These are phyloP conservation scores for Orthosia cruda DNA, from an alignment of 2,888 invertebrate genomes.

Conservation along the genomic window DNA sequence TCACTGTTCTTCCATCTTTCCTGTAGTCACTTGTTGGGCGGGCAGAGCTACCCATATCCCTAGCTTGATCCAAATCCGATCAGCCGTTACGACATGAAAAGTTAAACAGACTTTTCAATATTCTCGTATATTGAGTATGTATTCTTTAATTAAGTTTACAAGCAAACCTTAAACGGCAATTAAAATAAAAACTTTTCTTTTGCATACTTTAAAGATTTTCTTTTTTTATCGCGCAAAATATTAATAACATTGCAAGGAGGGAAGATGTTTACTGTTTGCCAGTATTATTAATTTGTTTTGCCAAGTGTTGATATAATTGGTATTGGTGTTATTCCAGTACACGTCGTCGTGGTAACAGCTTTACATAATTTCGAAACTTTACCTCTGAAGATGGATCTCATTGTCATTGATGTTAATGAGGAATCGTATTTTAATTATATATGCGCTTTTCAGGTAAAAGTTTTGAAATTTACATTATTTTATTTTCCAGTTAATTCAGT, in stretches of 20 bases:
- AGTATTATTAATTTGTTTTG: not conserved
- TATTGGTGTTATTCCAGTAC: too few relatives aligned
- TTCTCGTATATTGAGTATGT: not conserved
- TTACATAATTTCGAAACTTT: too few relatives aligned
- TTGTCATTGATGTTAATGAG: slow-evolving; percentile 73
- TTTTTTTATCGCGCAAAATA: not conserved
- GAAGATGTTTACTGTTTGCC: not conserved
- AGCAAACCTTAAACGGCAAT: not conserved
- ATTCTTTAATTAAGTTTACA: not conserved
- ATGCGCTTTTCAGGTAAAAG: slow-evolving; percentile 76
- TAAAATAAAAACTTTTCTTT: slow-evolving; percentile 11
- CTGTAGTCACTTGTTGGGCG: too few relatives aligned
- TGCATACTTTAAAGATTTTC: not conserved
- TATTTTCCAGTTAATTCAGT: not conserved
- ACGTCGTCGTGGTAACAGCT: too few relatives aligned
- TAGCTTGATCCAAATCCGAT: too few relatives aligned
- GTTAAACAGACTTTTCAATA: too few relatives aligned
- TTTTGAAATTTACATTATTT: not conserved
- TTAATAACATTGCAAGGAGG: not conserved
- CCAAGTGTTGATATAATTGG: too few relatives aligned
- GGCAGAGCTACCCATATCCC: too few relatives aligned
- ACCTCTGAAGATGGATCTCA: too few relatives aligned
- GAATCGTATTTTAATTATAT: slow-evolving; percentile 72
- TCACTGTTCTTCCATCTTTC: too few relatives aligned
- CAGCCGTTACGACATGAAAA: too few relatives aligned